Evolutionary conservation across 2,113 vertebrate species (phyloP), one percentile per base, ranked within the genome.

Genomic region (Oxyruncus cristatus): DNA sequence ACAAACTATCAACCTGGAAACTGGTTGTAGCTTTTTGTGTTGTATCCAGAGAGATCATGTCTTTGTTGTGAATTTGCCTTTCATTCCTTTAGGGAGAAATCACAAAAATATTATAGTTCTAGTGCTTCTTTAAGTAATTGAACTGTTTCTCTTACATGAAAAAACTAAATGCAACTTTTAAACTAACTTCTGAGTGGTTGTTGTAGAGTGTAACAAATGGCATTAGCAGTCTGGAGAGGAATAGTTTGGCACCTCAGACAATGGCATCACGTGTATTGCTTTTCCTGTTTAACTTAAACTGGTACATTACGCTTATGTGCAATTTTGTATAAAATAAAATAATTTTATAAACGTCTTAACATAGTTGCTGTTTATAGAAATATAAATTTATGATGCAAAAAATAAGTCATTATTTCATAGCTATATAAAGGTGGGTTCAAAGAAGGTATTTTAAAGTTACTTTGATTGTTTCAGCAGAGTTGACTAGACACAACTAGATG

Each of bases 41-140:
- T 92, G 47, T 78, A 35, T 39, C 44, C 35, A 50, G 49, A 46
- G 76, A 82, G 61, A 68, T 22, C 8, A 1, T 6, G 21, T 55
- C 35, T 63, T 67, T 84, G 46, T 37, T 82, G 52, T 32, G 67
- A 94, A 92, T 59, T 35, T 74, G 22, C 11, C 27, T 61, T 75
- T 93, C 9, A 22, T 80, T 85, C 46, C 55, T 90, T 42, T 52
- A 49, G 73, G 56, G 59, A 94, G 55, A 90, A 88, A 63, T 46
- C 7, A 11, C 9, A 2, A 3, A 35, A 85, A 23, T 32, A 58
- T 67, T 92, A 67, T 17, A 67, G 11, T 47, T 86, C 23, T 39
- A 66, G 67, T 66, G 47, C 16, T 87, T 75, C 14, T 3, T 75
- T 75, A 26, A 55, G 28, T 55, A 71, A 67, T 35, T 55, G 50